Conservation (phyloP, 2,888 invertebrate species). For the Dryobotodes eremita region DNA sequence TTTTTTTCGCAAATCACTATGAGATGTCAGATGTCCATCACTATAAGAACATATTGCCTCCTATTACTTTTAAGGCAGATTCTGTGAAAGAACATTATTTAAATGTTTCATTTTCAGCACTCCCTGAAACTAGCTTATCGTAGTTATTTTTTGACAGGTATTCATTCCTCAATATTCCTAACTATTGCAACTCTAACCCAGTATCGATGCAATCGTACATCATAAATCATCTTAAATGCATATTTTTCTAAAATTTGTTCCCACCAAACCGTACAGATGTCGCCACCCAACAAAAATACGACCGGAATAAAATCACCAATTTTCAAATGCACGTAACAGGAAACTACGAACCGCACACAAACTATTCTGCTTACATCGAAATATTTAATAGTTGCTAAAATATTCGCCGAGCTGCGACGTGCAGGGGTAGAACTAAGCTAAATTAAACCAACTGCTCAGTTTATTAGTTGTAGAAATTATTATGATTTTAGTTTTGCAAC, state of each 20-base stretch:
- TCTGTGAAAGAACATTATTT: not conserved
- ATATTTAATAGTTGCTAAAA: conserved; percentile 71
- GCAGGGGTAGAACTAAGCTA: conserved; percentile 55
- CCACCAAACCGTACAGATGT: conserved; percentile 39
- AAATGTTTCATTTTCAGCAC: not conserved
- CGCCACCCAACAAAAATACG: conserved; percentile 47
- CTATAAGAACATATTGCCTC: too few relatives aligned
- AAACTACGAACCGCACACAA: conserved; percentile 55
- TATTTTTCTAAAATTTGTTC: conserved; percentile 25
- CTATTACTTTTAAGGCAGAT: not conserved
- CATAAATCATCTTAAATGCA: conserved; percentile 18
- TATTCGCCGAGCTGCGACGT: conserved; percentile 61
- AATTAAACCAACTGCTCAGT: conserved; percentile 63
- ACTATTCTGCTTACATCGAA: conserved; percentile 67
- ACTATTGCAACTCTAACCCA: not conserved
- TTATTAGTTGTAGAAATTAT: conserved; percentile 65
- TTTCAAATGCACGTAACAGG: conserved; percentile 62
- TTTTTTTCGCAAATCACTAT: conserved; percentile 1
- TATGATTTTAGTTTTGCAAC: conserved; percentile 62
- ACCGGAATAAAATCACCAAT: conserved; percentile 52
- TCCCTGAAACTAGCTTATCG: not conserved
- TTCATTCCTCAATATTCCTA: not conserved
- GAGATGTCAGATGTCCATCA: too few relatives aligned
- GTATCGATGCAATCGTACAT: not conserved
- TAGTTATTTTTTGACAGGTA: not conserved